Percentiles rank a stretch among this genome's conserved stretches.
Evolutionary conservation across 2,888 invertebrate species (phyloP).

Genomic region (Silvanus unidentatus): DNA sequence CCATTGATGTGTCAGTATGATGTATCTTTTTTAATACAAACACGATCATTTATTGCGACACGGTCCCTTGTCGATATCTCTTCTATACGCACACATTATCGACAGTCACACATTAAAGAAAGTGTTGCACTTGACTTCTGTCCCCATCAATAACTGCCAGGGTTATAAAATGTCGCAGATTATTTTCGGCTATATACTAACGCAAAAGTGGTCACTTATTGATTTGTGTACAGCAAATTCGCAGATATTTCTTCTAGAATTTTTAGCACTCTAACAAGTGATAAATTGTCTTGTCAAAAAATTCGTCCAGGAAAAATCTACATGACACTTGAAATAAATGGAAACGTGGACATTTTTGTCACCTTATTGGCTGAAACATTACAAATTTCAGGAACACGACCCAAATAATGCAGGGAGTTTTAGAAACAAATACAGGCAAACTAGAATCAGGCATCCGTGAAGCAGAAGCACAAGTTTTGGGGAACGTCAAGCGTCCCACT

Average conservation of each 20-base stretch:
- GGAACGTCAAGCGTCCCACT: slow-evolving; percentile 28
- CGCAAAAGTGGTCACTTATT: background rate
- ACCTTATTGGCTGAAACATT: slow-evolving; percentile 19
- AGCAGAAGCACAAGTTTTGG: slow-evolving; percentile 8
- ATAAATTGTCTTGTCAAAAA: background rate
- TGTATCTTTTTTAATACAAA: slow-evolving; percentile 41
- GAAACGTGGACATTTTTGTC: slow-evolving; percentile 18
- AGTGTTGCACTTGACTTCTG: slow-evolving; percentile 36
- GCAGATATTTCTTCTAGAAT: background rate
- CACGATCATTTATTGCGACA: slow-evolving; percentile 42
- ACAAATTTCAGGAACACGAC: background rate
- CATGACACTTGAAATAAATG: slow-evolving; percentile 13
- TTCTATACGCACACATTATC: slow-evolving; percentile 27
- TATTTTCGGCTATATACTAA: slow-evolving; percentile 2
- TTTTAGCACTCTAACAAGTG: too few relatives aligned
- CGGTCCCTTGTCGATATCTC: slow-evolving; percentile 35
- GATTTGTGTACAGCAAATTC: background rate
- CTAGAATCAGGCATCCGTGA: slow-evolving; percentile 22
- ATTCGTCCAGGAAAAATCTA: too few relatives aligned
- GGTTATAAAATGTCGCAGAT: slow-evolving; percentile 23
- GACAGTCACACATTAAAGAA: slow-evolving; percentile 36
- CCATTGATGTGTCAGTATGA: slow-evolving; percentile 33
- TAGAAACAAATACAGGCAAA: slow-evolving; percentile 9
- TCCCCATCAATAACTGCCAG: slow-evolving; percentile 37
- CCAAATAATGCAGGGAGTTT: too few relatives aligned